Evolutionary conservation across 2,797 vertebrate species (phyloP), one percentile per base, ranked within the genome.

Genomic region (Luscinia megarhynchos): DNA sequence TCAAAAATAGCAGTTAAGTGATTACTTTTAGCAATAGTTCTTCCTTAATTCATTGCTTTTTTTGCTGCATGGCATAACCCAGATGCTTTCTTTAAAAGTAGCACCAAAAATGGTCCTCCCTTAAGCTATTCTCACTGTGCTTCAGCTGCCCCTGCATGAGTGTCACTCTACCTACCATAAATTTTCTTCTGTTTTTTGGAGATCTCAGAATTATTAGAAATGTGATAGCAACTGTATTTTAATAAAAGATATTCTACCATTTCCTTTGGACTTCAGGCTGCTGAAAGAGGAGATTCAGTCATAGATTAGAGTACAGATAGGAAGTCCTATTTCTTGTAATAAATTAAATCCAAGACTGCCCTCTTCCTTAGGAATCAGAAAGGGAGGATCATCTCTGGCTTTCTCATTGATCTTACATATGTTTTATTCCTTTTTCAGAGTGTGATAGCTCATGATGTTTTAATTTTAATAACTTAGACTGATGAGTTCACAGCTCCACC

Each of bases 401-500:
- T 89, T 79, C 24, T 45, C 11, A 51, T 41, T 64, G 36, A 32
- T 72, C 84, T 78, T 45, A 85, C 74, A 76, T 15, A 2, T 40
- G 13, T 3, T 96, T 88, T 78, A 83, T 62, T 82, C 19, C 19
- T 38, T 78, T 74, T 78, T 70, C 53, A 67, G 40, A 15, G 54
- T 32, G 20, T 67, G 68, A 92, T 59, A 84, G 21, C 53, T 87
- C 10, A 1, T 77, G 68, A 93, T 95, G 55, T 67, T 89, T 96
- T 77, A 87, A 94, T 89, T 95, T 91, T 74, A 84, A 64, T 64
- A 88, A n/a, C 21, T 79, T 64, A 77, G 57, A 68, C 64, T 94
- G 67, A 87, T 77, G 46, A 93, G 46, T 94, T 96, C 79, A 88
- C 20, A 84, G 30, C 29, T 84, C 54, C 34, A 89, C 19, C 29